These are phyloP conservation scores for Wasmannia auropunctata DNA, from an alignment of 1,140 invertebrate genomes.

Conservation along the genomic window DNA sequence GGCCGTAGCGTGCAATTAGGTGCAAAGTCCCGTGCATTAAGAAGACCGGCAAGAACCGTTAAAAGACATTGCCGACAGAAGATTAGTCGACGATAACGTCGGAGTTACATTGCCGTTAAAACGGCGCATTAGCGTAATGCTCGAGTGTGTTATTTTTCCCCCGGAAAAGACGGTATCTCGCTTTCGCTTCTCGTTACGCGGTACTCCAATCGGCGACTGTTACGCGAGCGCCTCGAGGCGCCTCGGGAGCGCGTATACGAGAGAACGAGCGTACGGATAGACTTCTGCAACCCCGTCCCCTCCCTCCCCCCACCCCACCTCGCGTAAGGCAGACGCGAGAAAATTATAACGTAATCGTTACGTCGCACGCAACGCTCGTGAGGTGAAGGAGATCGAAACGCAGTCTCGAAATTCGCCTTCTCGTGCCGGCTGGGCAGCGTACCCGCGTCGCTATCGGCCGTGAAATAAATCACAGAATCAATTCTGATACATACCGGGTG, in stretches of 20 bases:
- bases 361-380: constrained; percentile 18
- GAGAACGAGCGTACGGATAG: background rate
- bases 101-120: constrained; percentile 68
- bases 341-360: constrained; percentile 43
- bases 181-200: background rate
- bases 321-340: background rate
- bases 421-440: background rate
- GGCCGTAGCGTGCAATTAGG: constrained; percentile 65
- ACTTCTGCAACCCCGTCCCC: no score
- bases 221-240: background rate
- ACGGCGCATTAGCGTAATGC: constrained; percentile 53
- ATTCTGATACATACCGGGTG: constrained; percentile 68
- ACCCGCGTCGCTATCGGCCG: constrained; percentile 59
- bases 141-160: constrained; percentile 48
- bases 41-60: constrained; percentile 63
- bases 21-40: constrained; percentile 64
- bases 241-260: no score
- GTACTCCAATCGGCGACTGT: background rate
- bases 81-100: constrained; percentile 70
- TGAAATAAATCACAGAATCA: constrained; percentile 80
- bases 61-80: constrained; percentile 54
- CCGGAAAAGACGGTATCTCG: background rate
- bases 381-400: constrained; percentile 18
- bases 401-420: constrained; percentile 63
- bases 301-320: no score